Conservation (phyloP, 1,140 invertebrate species). For the Pseudomyrmex pallidus region DNA sequence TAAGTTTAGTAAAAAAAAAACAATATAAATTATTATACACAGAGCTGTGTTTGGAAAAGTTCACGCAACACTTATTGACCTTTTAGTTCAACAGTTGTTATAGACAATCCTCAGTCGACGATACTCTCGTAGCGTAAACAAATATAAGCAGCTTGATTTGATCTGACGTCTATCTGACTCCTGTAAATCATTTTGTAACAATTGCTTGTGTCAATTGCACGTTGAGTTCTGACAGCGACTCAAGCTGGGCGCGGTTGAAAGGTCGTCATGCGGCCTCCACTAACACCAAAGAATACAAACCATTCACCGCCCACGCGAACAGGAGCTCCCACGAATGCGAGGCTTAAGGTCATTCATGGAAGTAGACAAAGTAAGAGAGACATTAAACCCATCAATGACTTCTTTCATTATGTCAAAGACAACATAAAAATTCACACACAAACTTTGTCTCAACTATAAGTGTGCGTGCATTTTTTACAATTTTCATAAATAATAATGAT, state of each 20-base stretch:
- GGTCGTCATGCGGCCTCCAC: constrained; percentile 63
- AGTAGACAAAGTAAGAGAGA: constrained; percentile 12
- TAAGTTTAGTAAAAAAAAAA: too few relatives aligned
- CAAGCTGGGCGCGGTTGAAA: constrained; percentile 62
- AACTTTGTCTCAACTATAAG: background rate
- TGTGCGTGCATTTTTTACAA: background rate
- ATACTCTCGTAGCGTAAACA: too few relatives aligned
- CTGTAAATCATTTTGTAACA: background rate
- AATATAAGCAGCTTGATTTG: constrained; percentile 2
- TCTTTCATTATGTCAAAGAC: background rate
- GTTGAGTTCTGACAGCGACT: constrained; percentile 26
- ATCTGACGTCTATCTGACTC: background rate
- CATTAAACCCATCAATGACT: background rate
- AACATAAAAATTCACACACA: background rate
- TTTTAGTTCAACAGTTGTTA: too few relatives aligned
- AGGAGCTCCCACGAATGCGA: constrained; percentile 28
- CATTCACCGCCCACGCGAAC: constrained; percentile 53
- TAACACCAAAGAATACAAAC: constrained; percentile 48
- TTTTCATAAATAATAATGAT: background rate
- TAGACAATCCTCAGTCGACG: too few relatives aligned
- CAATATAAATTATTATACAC: too few relatives aligned
- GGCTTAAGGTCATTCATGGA: constrained; percentile 55
- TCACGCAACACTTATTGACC: too few relatives aligned
- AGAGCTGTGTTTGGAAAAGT: too few relatives aligned
- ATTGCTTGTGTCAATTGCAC: constrained; percentile 3